These are phyloP conservation scores for Aplodontia rufa DNA, from an alignment of 2,113 vertebrate species.

Conservation along the genomic window DNA sequence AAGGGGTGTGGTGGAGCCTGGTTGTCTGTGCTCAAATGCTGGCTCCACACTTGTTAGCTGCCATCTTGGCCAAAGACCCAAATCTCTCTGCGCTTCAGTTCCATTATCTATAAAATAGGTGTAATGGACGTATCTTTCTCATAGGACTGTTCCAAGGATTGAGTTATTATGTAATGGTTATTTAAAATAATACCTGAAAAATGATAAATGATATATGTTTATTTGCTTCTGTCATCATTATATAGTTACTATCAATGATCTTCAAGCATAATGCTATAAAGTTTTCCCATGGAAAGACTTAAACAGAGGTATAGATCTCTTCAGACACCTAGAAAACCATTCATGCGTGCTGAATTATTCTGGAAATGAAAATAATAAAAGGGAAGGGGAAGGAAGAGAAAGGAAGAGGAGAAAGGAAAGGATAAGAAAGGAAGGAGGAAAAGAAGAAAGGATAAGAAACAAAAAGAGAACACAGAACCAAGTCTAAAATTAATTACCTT, in stretches of 20 bases:
- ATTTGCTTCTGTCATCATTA: not conserved
- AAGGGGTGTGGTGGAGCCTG: not conserved
- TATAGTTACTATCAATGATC: constrained; percentile 42
- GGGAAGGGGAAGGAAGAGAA: not conserved
- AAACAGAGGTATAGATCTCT: constrained; percentile 53
- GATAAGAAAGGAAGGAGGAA: not conserved
- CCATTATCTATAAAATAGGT: not conserved
- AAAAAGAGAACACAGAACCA: not conserved
- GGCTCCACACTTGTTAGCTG: not conserved
- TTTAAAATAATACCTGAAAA: not conserved
- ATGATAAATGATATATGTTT: not conserved
- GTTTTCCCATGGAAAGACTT: constrained; percentile 28
- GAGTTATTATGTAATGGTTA: not conserved
- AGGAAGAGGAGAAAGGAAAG: not conserved
- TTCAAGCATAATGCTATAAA: constrained; percentile 57
- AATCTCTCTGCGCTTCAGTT: not conserved
- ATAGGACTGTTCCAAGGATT: not conserved
- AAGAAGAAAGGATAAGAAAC: not conserved
- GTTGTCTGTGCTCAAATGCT: too few relatives aligned
- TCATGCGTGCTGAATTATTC: constrained; percentile 22
- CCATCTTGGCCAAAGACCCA: not conserved
- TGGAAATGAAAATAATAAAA: not conserved
- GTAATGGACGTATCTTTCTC: not conserved
- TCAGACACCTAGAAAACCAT: not conserved
- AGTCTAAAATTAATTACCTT: not conserved